Base-by-base conservation (phyloP, 2,888 invertebrate genomes). In the Balanococcus diminutus region DNA sequence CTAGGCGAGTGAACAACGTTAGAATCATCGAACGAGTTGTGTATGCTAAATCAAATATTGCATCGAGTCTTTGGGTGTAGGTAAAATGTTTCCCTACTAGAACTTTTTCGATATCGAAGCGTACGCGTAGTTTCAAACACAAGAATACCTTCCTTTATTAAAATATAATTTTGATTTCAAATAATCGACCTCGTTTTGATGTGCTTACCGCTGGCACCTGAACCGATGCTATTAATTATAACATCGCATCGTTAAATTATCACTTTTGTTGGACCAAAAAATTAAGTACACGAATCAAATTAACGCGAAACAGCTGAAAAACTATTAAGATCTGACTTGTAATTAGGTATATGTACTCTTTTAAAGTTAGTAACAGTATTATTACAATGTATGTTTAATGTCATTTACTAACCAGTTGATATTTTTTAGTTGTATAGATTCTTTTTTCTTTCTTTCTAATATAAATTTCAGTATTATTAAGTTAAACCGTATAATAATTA, bases 401-500 rank as follows among this genome's bases (percentile, higher is more conserved):
- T 28, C 36, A 81, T 82, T 82, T 19, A 82, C 82, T 82, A 82
- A 82, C 82, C 82, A 82, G 46, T 51, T 82, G 32, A 51, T 51
- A 51, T 8, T 82, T 42, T 51, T 28, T 51, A 51, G 82, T 28
- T 51, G 82, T 51, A 56, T 51, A 56, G 31, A 82, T 82, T 82
- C n/a, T 36, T 32, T 19, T 61, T 61, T 61, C 19, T 72, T 72
- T 72, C 31, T 72, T 72, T 72, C 72, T 28, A 72, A 72, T 79
- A 36, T 79, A 79, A 79, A 79, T 79, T 82, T 82, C 82, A 82
- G 82, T 82, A 82, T 82, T 82, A 82, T 46, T 82, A 82, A 82
- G 46, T 25, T 82, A 82, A 51, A 28, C 36, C n/a, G 14, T 46
- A n/a, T n/a, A 82, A 82, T 39, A 19, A 46, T n/a, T 46, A 46